Evolutionary conservation across 2,888 invertebrate species (phyloP).

Genomic region (Metalampra italica): DNA sequence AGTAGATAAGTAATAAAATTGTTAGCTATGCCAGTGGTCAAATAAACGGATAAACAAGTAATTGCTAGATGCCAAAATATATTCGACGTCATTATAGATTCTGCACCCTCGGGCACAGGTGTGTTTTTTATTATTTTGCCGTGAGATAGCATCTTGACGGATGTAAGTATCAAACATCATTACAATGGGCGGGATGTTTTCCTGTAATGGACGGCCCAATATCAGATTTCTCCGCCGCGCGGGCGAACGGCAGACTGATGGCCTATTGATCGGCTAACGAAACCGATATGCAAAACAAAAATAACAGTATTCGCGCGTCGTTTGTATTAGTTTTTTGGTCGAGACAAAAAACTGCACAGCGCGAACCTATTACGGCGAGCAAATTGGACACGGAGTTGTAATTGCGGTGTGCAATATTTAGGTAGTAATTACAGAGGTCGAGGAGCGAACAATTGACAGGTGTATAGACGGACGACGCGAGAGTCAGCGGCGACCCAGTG

Average conservation of each 20-base stretch:
- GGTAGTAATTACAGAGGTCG: constrained; percentile 49
- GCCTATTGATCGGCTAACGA: constrained; percentile 53
- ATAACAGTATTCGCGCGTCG: constrained; percentile 67
- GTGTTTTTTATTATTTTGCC: constrained; percentile 66
- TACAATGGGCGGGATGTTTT: constrained; percentile 64
- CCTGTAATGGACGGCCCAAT: constrained; percentile 61
- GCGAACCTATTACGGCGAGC: constrained; percentile 58
- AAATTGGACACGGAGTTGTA: constrained; percentile 62
- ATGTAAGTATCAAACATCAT: constrained; percentile 60
- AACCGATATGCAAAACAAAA: constrained; percentile 67
- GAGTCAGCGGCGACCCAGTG: constrained; percentile 34
- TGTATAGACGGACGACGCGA: constrained; percentile 27
- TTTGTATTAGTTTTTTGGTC: constrained; percentile 54
- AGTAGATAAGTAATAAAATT: no score
- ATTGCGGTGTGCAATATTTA: constrained; percentile 61
- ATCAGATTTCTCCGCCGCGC: constrained; percentile 38
- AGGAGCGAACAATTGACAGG: constrained; percentile 41
- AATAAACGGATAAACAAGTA: constrained; percentile 34
- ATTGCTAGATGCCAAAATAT: constrained; percentile 36
- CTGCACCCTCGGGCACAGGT: constrained; percentile 37
- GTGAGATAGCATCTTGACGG: constrained; percentile 70
- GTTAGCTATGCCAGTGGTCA: not conserved
- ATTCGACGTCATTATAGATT: constrained; percentile 50
- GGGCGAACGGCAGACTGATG: constrained; percentile 27
- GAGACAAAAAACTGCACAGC: constrained; percentile 48